Evolutionary conservation across 2,888 invertebrate genomes (phyloP).

Genomic region (Ametastegia equiseti): DNA sequence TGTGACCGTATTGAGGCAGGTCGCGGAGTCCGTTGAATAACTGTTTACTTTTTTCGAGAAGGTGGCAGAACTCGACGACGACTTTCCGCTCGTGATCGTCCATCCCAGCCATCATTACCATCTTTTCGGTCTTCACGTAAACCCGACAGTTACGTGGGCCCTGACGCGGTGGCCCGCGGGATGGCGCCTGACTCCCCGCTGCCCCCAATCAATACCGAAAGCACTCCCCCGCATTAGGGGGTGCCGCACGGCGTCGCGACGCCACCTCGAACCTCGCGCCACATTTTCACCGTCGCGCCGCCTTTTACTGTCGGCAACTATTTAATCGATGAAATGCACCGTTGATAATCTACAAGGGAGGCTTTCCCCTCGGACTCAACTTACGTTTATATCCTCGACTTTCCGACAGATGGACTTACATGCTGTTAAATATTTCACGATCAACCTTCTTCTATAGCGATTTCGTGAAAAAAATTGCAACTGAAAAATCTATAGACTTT

Average conservation of each 20-base stretch:
- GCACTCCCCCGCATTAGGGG: slow-evolving; percentile 66
- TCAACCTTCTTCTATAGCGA: not conserved
- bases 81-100: slow-evolving; percentile 94
- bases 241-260: slow-evolving; percentile 57
- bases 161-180: slow-evolving; percentile 66
- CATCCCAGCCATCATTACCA: slow-evolving; percentile 88
- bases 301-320: slow-evolving; percentile 35
- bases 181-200: slow-evolving; percentile 63
- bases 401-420: slow-evolving; percentile 36
- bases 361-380: not conserved
- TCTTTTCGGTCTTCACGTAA: slow-evolving; percentile 72
- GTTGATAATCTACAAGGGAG: slow-evolving; percentile 17
- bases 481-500: not conserved
- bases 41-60: slow-evolving; percentile 97
- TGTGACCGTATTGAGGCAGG: slow-evolving; percentile 97
- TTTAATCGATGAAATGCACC: slow-evolving; percentile 21
- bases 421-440: not conserved
- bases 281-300: slow-evolving; percentile 10
- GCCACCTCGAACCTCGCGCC: slow-evolving; percentile 48
- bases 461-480: not conserved
- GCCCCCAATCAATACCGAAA: slow-evolving; percentile 65
- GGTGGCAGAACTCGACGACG: slow-evolving; percentile 96
- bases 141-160: slow-evolving; percentile 46
- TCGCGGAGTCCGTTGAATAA: slow-evolving; percentile 98
- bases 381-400: not conserved